Evolutionary conservation across 2,888 invertebrate species (phyloP).

Genomic region (Tromatobia lineatoria): DNA sequence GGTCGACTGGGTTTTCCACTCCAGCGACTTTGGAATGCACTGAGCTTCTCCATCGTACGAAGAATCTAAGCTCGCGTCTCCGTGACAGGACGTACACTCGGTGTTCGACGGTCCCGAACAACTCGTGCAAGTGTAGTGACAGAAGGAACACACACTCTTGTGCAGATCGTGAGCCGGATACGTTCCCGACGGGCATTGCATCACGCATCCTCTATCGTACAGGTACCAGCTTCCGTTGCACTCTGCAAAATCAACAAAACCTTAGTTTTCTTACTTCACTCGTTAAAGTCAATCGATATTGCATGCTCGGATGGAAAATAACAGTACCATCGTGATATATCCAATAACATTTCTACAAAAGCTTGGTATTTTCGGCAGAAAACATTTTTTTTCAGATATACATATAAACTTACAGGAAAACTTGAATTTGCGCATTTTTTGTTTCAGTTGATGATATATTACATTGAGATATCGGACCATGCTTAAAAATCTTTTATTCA

Average conservation of each 20-base stretch:
- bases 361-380: conserved; percentile 14
- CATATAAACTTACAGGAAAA: not conserved
- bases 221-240: conserved; percentile 89
- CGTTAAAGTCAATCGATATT: conserved; percentile 72
- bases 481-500: no score
- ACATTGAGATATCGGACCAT: no score
- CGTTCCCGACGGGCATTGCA: conserved; percentile 86
- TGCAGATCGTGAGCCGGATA: conserved; percentile 74
- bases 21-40: conserved; percentile 77
- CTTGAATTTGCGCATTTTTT: no score
- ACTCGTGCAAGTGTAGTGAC: conserved; percentile 91
- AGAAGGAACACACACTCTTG: conserved; percentile 87
- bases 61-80: conserved; percentile 87
- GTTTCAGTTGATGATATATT: no score
- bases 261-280: not conserved
- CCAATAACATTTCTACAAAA: conserved; percentile 15
- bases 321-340: not conserved
- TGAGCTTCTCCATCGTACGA: conserved; percentile 67
- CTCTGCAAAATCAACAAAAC: conserved; percentile 87
- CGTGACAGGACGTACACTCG: conserved; percentile 90
- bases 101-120: conserved; percentile 90
- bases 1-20: conserved; percentile 78
- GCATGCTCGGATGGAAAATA: conserved; percentile 22
- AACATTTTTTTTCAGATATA: not conserved
- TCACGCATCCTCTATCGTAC: conserved; percentile 88